A percentile compares a stretch with the other conserved stretches of the same genome.
phyloP scores from a whole-genome alignment of 2,113 vertebrate genomes.

The Otis tarda region DNA sequence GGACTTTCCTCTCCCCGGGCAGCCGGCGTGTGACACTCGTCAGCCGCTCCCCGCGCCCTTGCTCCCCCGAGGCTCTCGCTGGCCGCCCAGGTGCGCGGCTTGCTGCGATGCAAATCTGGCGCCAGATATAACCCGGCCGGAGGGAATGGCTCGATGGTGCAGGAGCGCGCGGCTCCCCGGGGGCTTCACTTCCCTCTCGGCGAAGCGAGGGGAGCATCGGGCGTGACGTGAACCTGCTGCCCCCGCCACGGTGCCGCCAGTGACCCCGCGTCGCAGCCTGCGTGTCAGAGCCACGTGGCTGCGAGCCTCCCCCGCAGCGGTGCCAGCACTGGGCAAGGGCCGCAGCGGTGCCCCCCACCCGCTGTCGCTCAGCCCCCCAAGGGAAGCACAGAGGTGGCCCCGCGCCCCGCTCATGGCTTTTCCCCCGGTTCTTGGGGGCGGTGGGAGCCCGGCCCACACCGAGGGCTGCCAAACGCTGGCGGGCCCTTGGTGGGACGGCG shows the following conservation, averaged over 20 bases:
- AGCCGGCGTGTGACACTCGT: background rate
- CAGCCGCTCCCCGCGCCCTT: background rate
- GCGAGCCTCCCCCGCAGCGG: rapidly evolving
- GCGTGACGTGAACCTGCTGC: background rate
- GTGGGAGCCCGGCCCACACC: background rate
- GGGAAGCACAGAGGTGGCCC: background rate
- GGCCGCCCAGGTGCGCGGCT: constrained; percentile 1
- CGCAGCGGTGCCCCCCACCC: background rate
- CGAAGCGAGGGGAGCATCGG: background rate
- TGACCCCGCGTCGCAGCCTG: background rate
- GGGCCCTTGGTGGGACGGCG: background rate
- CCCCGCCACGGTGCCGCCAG: background rate
- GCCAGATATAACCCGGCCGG: constrained; percentile 30
- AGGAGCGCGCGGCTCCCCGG: background rate
- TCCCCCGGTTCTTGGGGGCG: background rate
- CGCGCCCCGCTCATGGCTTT: background rate
- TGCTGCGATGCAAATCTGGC: constrained; percentile 45
- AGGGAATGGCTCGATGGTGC: background rate
- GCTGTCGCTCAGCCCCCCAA: background rate
- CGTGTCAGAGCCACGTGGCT: background rate
- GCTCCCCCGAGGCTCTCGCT: background rate
- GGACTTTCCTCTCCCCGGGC: constrained; percentile 21
- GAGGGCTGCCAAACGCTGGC: background rate
- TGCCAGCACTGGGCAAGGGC: background rate
- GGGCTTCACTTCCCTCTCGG: constrained; percentile 11